These are phyloP conservation scores for Sycophila texana DNA, from an alignment of 2,888 invertebrate species.

Conservation along the genomic window DNA sequence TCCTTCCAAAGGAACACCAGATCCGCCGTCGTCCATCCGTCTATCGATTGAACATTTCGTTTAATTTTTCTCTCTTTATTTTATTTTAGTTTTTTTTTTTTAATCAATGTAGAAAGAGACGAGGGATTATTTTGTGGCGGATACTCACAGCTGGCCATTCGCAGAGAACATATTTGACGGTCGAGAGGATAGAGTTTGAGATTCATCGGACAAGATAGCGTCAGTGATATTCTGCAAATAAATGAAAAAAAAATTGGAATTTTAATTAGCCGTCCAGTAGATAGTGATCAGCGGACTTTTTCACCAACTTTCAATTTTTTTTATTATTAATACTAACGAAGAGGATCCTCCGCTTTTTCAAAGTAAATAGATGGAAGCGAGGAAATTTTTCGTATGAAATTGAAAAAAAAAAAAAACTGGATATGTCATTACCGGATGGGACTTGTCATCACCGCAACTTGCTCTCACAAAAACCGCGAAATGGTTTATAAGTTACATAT, in stretches of 20 bases:
- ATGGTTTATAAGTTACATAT: too few species aligned
- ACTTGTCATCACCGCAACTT: too few species aligned
- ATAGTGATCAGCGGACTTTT: background rate
- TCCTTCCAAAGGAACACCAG: slow-evolving; percentile 97
- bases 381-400: background rate
- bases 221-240: slow-evolving; percentile 89
- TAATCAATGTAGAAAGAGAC: background rate
- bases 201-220: slow-evolving; percentile 98
- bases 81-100: background rate
- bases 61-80: background rate
- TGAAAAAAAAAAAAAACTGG: slow-evolving; percentile 2
- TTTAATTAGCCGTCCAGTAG: background rate
- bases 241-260: slow-evolving; percentile 10
- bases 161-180: slow-evolving; percentile 94
- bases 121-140: background rate
- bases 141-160: slow-evolving; percentile 98
- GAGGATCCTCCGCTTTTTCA: background rate
- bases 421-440: too few species aligned
- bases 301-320: background rate
- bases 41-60: slow-evolving; percentile 77
- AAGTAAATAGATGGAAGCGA: background rate
- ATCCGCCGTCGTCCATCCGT: slow-evolving; percentile 98
- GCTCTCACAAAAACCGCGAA: too few species aligned
- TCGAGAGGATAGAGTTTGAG: slow-evolving; percentile 97
- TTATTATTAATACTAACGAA: background rate